Base-by-base conservation (phyloP, 2,113 vertebrate genomes). In the Dromas ardeola region DNA sequence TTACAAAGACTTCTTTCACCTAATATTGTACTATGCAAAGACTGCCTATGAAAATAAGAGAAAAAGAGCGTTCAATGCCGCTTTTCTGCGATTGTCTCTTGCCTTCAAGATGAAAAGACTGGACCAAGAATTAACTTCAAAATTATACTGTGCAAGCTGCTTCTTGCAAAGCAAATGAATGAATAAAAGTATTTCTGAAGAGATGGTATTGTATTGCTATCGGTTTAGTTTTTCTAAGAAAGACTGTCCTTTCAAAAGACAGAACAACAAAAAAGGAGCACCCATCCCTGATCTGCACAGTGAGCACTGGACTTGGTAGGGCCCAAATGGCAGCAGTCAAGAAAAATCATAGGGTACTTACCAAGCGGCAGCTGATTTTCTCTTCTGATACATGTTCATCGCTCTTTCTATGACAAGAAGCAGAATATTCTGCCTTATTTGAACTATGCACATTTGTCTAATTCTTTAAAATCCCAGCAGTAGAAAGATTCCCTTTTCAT, bases 401-500 rank as follows among this genome's bases (percentile, higher is more conserved):
- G 9, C 81, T 94, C 86, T 89, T 87, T 66, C 94, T 94, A 22
- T 95, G 88, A 96, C 94, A 96, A 91, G 86, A 91, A 90, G 81
- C 78, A 94, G 93, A 94, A 93, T 84, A 94, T 95, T 76, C 84
- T 95, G 81, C 88, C 70, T 90, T 87, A 95, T 80, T 94, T 96
- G 82, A 95, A 82, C 93, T 85, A 58, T 3, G 6, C 76, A 91
- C 86, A 93, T 97, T 96, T 96, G 88, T 94, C 93, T 95, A 96
- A 95, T 96, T 95, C 93, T 93, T 93, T 93, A 94, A 96, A 97
- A 87, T 95, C 86, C 94, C 91, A 95, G 94, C 78, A 82, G 92
- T 34, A 82, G 70, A 85, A 91, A 94, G 67, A 93, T 88, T 91
- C 91, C 87, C 81, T 95, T 94, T 97, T 80, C 91, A 87, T 93